Conservation (phyloP, 2,888 invertebrate genomes). For the Lochmaea crataegi region DNA sequence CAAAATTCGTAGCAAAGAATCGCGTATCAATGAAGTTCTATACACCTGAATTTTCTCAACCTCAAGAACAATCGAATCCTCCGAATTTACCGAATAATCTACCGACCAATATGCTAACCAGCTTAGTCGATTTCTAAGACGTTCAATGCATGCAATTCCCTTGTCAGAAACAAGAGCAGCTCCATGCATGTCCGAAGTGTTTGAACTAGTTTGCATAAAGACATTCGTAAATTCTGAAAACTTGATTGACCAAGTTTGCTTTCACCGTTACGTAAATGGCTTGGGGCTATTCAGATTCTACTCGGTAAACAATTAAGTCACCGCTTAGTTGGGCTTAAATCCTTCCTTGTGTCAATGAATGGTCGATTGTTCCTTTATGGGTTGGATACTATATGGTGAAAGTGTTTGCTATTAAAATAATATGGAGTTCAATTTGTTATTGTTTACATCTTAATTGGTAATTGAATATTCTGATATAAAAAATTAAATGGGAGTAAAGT, state of each 20-base stretch:
- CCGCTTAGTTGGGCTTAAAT: constrained; percentile 18
- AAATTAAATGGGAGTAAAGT: too few relatives aligned
- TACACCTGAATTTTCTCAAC: background rate
- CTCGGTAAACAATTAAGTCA: constrained; percentile 27
- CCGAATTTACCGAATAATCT: background rate
- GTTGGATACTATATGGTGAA: background rate
- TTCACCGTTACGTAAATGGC: constrained; percentile 17
- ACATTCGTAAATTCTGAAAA: constrained; percentile 27
- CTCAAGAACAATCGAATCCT: background rate
- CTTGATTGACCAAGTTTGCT: constrained; percentile 31
- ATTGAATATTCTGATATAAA: background rate
- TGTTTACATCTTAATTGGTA: background rate
- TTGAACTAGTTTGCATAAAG: constrained; percentile 32
- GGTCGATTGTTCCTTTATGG: constrained; percentile 3
- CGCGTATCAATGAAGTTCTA: background rate
- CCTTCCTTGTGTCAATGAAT: constrained; percentile 15
- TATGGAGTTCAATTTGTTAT: background rate
- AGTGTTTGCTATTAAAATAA: background rate
- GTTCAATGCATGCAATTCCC: background rate
- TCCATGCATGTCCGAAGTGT: constrained; percentile 17
- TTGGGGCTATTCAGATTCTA: constrained; percentile 23
- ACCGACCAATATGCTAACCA: background rate
- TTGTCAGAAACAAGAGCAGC: background rate
- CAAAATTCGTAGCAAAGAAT: too few relatives aligned
- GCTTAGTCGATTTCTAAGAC: background rate